These are phyloP conservation scores for Potorous gilbertii DNA, from an alignment of 2,797 vertebrate species.

Conservation along the genomic window DNA sequence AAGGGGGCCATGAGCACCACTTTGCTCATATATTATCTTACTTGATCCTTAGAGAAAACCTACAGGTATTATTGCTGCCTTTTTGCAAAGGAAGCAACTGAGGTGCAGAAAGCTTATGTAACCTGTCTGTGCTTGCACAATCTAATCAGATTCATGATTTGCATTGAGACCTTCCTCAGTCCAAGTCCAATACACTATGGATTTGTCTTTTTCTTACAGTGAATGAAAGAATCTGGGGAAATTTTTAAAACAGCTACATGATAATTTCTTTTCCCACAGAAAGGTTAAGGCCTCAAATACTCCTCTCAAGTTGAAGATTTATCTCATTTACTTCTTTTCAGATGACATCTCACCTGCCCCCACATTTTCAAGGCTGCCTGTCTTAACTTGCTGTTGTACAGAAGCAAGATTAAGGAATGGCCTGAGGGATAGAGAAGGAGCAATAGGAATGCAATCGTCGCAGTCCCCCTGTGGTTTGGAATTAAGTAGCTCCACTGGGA, in stretches of 20 bases:
- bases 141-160: too few relatives aligned
- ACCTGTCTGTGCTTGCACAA: not conserved
- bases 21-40: not conserved
- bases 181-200: not conserved
- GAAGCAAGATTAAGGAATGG: conserved; percentile 67
- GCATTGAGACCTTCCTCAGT: not conserved
- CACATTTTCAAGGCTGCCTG: not conserved
- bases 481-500: not conserved
- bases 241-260: not conserved
- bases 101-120: not conserved
- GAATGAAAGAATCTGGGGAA: not conserved
- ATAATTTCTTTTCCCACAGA: not conserved
- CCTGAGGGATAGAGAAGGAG: not conserved
- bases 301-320: not conserved
- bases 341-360: not conserved
- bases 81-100: not conserved
- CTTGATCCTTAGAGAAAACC: not conserved
- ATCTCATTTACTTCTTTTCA: not conserved
- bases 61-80: not conserved
- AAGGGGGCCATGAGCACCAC: not conserved
- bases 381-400: conserved; percentile 53
- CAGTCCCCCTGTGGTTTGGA: fast-evolving
- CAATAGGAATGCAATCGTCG: not conserved
- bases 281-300: not conserved
- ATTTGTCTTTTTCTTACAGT: not conserved